phyloP scores from a whole-genome alignment of 2,113 vertebrate genomes.

The Megaptera novaeangliae region DNA sequence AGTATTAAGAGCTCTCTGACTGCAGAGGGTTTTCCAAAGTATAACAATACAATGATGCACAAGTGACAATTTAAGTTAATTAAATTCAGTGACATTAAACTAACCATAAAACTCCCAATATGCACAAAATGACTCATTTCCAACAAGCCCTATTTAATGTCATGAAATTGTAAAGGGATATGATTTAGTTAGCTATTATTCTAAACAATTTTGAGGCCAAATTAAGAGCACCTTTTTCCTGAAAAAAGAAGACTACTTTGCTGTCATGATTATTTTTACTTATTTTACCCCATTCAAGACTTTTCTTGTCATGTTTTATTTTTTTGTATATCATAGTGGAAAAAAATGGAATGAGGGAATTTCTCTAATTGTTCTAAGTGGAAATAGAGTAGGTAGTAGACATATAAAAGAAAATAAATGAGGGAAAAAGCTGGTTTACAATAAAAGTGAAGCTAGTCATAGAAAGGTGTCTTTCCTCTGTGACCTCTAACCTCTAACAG shows the following conservation, averaged over 20 bases:
- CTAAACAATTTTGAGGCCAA: constrained; percentile 8
- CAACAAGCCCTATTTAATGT: constrained; percentile 42
- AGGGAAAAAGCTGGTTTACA: background rate
- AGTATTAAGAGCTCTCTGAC: background rate
- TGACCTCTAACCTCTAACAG: background rate
- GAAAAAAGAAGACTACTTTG: background rate
- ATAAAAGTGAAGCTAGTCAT: background rate
- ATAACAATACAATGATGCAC: background rate
- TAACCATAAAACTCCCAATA: constrained; percentile 45
- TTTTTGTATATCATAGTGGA: background rate
- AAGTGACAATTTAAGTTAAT: constrained; percentile 57
- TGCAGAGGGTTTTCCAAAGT: background rate
- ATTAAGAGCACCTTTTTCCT: background rate
- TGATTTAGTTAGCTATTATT: background rate
- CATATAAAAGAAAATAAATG: background rate
- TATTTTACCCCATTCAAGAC: background rate
- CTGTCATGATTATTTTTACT: constrained; percentile 19
- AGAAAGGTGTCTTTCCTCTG: background rate
- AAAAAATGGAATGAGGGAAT: background rate
- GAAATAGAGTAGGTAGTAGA: background rate
- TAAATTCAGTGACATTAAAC: constrained; percentile 61
- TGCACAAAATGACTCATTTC: constrained; percentile 59
- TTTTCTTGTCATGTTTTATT: constrained; percentile 5
- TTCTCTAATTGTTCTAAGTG: background rate
- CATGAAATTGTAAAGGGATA: constrained; percentile 31